Base-by-base conservation (phyloP, 2,888 invertebrate species). In the Cetonia aurata region DNA sequence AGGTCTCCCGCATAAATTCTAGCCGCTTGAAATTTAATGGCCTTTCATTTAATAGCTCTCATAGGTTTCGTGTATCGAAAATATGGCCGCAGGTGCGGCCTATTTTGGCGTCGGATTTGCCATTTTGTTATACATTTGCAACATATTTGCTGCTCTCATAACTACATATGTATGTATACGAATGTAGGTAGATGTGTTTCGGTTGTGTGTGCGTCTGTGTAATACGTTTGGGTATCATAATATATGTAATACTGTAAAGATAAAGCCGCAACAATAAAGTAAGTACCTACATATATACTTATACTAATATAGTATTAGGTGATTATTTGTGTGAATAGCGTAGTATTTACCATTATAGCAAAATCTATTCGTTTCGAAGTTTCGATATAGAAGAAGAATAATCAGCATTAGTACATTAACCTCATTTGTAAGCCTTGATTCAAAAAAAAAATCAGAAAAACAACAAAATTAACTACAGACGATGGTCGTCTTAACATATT, bases 81-180 rank as follows among this genome's bases (percentile, higher is more conserved):
- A 72, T 73, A 75, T 75, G 66, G 73, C 72, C 73, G 70, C 75
- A 75, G 75, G 75, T 75, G 75, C 72, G 52, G 31, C 55, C 73
- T 74, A 74, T 74, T 74, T 74, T 57, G 15, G 72, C 50, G 62
- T 65, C 50, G 50, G 55, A 50, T 65, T 50, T 65, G 62, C 62
- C 37, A 33, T 50, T 65, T 65, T 65, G 62, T 65, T 65, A 19
- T 50, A 37, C 37, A 52, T 33, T 62, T 62, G 62, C 50, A 65
- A 65, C 62, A 65, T 65, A 50, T 41, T 50, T 41, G 37, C 33
- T 17, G 33, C 50, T 17, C 42, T 17, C 15, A 19, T 13, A 42
- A 37, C 3, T 37, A 8, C 37, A 10, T 37, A 17, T 12, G 41
- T 41, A 10, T 13, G 19, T 19, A 12, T 17, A 57, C 41, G 57